These are phyloP conservation scores for Rhinoptilus africanus DNA, from an alignment of 2,113 vertebrate species.

Conservation along the genomic window DNA sequence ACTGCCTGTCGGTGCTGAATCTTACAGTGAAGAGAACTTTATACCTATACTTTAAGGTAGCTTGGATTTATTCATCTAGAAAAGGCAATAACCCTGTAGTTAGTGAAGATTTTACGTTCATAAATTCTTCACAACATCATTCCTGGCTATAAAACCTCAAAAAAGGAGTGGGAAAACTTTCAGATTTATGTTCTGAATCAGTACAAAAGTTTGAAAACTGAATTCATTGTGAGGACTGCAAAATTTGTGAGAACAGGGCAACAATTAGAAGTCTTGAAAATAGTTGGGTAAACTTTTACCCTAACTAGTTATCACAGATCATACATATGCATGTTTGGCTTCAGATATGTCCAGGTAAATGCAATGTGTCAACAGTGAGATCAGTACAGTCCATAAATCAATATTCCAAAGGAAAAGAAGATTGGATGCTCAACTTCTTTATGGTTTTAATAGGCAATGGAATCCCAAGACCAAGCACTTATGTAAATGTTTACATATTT, in stretches of 20 bases:
- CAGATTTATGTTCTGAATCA: conserved; percentile 61
- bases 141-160: conserved; percentile 40
- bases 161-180: conserved; percentile 25
- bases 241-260: neutral
- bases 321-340: neutral
- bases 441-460: neutral
- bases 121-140: conserved; percentile 63
- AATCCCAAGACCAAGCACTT: neutral
- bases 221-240: neutral
- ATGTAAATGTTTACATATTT: neutral
- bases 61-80: conserved; percentile 64
- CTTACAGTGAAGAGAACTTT: conserved; percentile 29
- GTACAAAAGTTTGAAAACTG: conserved; percentile 46
- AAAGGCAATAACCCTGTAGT: conserved; percentile 60
- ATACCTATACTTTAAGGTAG: conserved; percentile 16
- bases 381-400: neutral
- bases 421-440: neutral
- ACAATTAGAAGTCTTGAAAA: neutral
- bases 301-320: neutral
- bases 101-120: conserved; percentile 56
- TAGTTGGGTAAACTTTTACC: accelerated
- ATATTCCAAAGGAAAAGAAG: neutral
- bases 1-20: conserved; percentile 28
- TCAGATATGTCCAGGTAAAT: neutral
- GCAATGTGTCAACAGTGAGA: neutral